Evolutionary conservation across 2,888 invertebrate genomes (phyloP), one percentile per base, ranked within the genome.

Genomic region (Perizoma flavofasciatum): DNA sequence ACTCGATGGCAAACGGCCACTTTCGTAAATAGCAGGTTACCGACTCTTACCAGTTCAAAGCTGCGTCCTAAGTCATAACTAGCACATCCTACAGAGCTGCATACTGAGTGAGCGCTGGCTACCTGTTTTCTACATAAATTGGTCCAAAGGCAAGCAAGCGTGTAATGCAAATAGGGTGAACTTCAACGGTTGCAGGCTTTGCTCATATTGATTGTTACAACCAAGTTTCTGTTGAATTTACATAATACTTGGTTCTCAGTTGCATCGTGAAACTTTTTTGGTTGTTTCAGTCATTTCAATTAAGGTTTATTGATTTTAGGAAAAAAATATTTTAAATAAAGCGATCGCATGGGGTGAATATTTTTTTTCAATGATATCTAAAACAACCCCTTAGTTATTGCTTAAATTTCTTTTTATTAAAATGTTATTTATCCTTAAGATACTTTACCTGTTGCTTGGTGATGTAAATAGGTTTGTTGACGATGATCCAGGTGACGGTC

Each of bases 391-490:
- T n/a, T n/a, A n/a, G n/a, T n/a, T n/a, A n/a, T n/a, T n/a, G n/a
- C n/a, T n/a, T n/a, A n/a, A n/a, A n/a, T n/a, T n/a, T n/a, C n/a
- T n/a, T n/a, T n/a, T n/a, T n/a, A n/a, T n/a, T n/a, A n/a, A n/a
- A n/a, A n/a, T n/a, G n/a, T n/a, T n/a, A n/a, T n/a, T n/a, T n/a
- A n/a, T n/a, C n/a, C n/a, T n/a, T n/a, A n/a, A n/a, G n/a, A n/a
- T 41, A 41, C 4, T 39, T 6, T 45, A 98, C 98, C 96, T 99
- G 98, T 94, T 98, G 97, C 92, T 97, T 97, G 67, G 98, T 98
- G 86, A 99, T 98, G 92, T 98, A 98, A 84, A 99, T 98, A 67
- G 99, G 99, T 89, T 98, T 98, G 93, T 99, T 99, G 86, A 98
- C 94, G 79, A 99, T 96, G 86, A 99, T 94, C 99, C 99, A 99